Evolutionary conservation across 2,888 invertebrate species (phyloP), one percentile per base, ranked within the genome.

Genomic region (Coelopa pilipes): DNA sequence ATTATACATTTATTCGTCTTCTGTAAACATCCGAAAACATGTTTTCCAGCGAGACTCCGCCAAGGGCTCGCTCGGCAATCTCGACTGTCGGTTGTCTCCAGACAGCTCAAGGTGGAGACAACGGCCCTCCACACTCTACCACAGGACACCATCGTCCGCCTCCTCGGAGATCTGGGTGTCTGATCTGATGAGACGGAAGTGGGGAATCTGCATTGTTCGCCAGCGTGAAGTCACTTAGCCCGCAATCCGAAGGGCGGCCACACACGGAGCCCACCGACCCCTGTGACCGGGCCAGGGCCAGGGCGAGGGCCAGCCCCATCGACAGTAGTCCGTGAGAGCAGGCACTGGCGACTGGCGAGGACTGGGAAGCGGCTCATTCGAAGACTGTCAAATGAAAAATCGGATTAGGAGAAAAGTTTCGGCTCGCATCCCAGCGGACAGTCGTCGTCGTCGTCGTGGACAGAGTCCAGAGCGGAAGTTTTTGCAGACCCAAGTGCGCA

Each of bases 361-460:
- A 34, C 34, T 34, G 34, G 34, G 34, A 34, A 34, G 0, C 0
- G 50, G 15, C 53, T 45, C 17, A 63, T 70, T 70, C 59, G 57
- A 73, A 73, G 70, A 74, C 76, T 72, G 66, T 74, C 66, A 53
- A 76, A 74, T 75, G 73, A 75, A 74, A 75, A 76, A 75, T 75
- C 74, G 76, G 74, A 75, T 74, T 75, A 77, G 63, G 66, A 73
- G 75, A 71, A 73, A 76, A 73, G 73, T 74, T 73, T 72, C 46
- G 50, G 49, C 65, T 67, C 46, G 59, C 70, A 68, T 65, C 60
- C 70, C 60, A 69, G 53, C 53, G 13, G 53, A n/a, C 53, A 53
- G n/a, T 53, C 15, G 53, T 53, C 53, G 53, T 53, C 15, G 3
- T 53, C 15, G 53, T 49, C 10, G 66, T 70, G 66, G 72, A 60